A percentile compares a stretch with the other conserved stretches of the same genome.
These are phyloP conservation scores for Zaprionus gabonicus DNA, from an alignment of 1,140 invertebrate genomes.

Conservation along the genomic window DNA sequence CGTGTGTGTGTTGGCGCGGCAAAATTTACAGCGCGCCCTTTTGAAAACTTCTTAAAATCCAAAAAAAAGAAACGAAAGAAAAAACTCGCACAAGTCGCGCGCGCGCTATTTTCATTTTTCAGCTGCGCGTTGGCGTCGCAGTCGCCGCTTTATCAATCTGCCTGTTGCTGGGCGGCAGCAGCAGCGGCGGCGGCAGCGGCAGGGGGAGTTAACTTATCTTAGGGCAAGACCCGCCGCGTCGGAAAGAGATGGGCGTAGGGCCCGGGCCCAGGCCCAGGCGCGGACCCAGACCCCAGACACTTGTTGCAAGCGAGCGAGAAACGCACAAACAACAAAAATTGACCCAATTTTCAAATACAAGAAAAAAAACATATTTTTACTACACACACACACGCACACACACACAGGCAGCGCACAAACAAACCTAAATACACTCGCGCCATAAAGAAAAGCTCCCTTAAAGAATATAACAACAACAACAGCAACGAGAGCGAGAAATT, in stretches of 20 bases:
- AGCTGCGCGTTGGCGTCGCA: constrained; percentile 69
- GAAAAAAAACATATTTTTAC: constrained; percentile 51
- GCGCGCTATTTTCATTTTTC: constrained; percentile 78
- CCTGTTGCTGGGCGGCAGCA: background rate
- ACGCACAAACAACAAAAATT: constrained; percentile 68
- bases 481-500: constrained; percentile 47
- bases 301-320: constrained; percentile 69
- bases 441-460: constrained; percentile 66
- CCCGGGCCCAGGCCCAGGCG: background rate
- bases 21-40: constrained; percentile 51
- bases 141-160: constrained; percentile 73
- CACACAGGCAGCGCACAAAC: constrained; percentile 48
- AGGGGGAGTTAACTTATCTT: constrained; percentile 64
- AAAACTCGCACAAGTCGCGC: constrained; percentile 45
- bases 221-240: constrained; percentile 77
- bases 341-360: constrained; percentile 69
- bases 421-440: constrained; percentile 71
- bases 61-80: constrained; percentile 33
- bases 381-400: constrained; percentile 30
- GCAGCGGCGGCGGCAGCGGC: background rate
- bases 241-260: constrained; percentile 60
- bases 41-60: constrained; percentile 63
- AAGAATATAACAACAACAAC: constrained; percentile 41
- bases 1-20: constrained; percentile 43
- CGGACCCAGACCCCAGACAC: constrained; percentile 64